Percentiles rank a stretch among this genome's conserved stretches.
phyloP scores from a whole-genome alignment of 2,797 vertebrate species.

The Arnoldichthys spilopterus region DNA sequence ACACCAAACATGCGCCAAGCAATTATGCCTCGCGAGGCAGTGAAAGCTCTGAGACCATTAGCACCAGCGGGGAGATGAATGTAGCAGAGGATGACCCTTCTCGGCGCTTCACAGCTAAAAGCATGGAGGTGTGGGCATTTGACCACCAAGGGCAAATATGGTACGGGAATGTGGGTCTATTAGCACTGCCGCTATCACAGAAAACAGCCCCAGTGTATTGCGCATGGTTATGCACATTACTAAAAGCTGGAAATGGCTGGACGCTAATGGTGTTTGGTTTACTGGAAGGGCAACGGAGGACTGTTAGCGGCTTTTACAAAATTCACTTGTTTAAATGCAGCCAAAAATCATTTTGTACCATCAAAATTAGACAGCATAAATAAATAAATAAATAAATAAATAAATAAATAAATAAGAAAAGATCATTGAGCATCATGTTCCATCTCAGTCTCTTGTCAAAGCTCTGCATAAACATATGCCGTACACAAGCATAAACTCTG shows the following conservation, averaged over 20 bases:
- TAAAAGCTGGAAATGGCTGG: slow-evolving; percentile 13
- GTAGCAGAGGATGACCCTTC: slow-evolving; percentile 19
- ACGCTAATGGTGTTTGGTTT: slow-evolving; percentile 24
- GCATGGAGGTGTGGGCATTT: slow-evolving; percentile 34
- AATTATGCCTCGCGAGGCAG: slow-evolving; percentile 34
- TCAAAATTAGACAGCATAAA: not conserved
- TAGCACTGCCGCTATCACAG: slow-evolving; percentile 1
- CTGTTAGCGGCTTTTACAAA: slow-evolving; percentile 17
- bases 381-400: not conserved
- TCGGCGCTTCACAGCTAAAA: slow-evolving; percentile 36
- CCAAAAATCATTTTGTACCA: not conserved
- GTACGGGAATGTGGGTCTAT: slow-evolving; percentile 13
- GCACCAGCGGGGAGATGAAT: slow-evolving; percentile 36
- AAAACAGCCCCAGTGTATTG: slow-evolving; percentile 15
- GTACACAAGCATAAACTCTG: no score
- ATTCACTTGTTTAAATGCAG: slow-evolving; percentile 26
- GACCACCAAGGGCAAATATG: slow-evolving; percentile 12
- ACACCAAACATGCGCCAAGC: slow-evolving; percentile 19
- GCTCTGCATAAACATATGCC: no score
- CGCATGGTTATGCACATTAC: slow-evolving; percentile 1
- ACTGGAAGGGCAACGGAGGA: slow-evolving; percentile 15
- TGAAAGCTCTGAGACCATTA: slow-evolving; percentile 42
- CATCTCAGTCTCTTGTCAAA: not conserved
- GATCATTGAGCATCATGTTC: not conserved
- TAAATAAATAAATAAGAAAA: not conserved